Evolutionary conservation across 2,888 invertebrate genomes (phyloP), one percentile per base, ranked within the genome.

Genomic region (Tuberolachnus salignus): DNA sequence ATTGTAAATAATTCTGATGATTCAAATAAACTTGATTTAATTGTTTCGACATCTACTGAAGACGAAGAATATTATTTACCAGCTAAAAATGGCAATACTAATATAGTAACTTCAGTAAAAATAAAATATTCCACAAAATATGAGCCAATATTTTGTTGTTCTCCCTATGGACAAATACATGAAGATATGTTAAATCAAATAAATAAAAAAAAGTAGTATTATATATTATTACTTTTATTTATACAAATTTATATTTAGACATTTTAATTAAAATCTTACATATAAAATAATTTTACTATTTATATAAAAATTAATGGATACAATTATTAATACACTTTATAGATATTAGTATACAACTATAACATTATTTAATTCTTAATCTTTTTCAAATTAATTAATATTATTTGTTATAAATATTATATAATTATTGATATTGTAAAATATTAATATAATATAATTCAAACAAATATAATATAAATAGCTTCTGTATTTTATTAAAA

Each of bases 121-220:
- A 26, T 19, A 13, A 71, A 69, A 23, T 4, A 6, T 16, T 55
- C 14, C 2, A 26, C 2, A 49, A 16, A 72, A 59, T n/a, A 16
- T 34, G 16, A 34, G 1, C 10, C 14, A 19, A 42, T 51, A 42
- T 73, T 63, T 73, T 8, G 34, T 34, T 51, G n/a, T 63, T 51
- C 63, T 21, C 21, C 73, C 13, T 0, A 13, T 63, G 73, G 73
- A 51, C 16, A 11, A 11, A 63, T 73, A 3, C 73, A 73, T 44
- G 4, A 21, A n/a, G 73, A 73, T 34, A 73, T 73, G 73, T 53
- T 73, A n/a, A 23, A 63, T 53, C 21, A 11, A 55, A 70, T 13
- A 44, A 55, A 10, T 23, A 46, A 26, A 10, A n/a, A 0, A 51
- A 6, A n/a, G 49, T 51, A 13, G n/a, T 10, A 46, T 23, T 49